A percentile compares a stretch with the other conserved stretches of the same genome.
These are phyloP conservation scores for Pyrrhura leucotis DNA, from an alignment of 2,797 vertebrate species.

Conservation along the genomic window DNA sequence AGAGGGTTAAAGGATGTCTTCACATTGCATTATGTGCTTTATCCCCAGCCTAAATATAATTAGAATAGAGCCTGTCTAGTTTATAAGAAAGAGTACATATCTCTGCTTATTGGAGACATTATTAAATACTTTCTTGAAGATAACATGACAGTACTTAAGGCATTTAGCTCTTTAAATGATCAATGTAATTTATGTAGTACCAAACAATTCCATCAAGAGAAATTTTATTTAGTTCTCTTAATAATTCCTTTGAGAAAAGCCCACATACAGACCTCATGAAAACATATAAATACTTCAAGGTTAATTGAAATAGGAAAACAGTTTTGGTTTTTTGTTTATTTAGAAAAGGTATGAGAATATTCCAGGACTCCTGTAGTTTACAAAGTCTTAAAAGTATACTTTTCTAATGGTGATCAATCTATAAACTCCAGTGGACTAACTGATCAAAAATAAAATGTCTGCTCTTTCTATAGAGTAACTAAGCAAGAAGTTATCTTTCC, in stretches of 20 bases:
- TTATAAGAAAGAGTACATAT: neutral
- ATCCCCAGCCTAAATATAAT: neutral
- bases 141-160: neutral
- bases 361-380: neutral
- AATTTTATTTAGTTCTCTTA: neutral
- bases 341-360: neutral
- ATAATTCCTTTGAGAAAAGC: neutral
- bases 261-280: neutral
- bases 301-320: neutral
- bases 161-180: neutral
- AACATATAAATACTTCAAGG: neutral
- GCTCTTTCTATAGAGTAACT: neutral
- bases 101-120: neutral
- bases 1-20: neutral
- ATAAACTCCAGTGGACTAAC: neutral
- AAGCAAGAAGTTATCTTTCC: neutral
- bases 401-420: neutral
- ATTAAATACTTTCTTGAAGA: neutral
- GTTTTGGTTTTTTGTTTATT: neutral
- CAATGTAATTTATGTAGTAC: neutral
- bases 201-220: neutral
- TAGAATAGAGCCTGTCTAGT: neutral
- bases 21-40: neutral
- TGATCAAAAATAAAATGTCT: neutral
- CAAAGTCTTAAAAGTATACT: neutral